Evolutionary conservation across 2,888 invertebrate genomes (phyloP), one percentile per base, ranked within the genome.

Genomic region (Scrobipalpa atriplicella): DNA sequence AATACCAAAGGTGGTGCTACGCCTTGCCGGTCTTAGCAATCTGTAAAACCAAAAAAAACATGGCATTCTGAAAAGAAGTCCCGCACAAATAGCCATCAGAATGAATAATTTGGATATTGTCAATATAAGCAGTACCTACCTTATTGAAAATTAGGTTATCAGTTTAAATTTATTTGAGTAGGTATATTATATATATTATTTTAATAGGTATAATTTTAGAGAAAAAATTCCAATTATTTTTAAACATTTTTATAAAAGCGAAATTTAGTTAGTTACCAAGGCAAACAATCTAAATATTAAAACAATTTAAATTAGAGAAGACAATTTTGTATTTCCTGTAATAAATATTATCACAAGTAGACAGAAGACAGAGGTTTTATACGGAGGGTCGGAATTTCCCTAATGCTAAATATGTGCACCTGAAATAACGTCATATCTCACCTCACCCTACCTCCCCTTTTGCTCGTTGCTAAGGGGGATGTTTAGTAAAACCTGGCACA

Each of bases 351-450:
- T n/a, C 47, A 47, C 47, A n/a, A 47, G n/a, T 29, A 29, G 41
- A 41, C 47, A 47, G n/a, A 21, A 56, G 54, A 21, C 21, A 11
- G 54, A 56, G 11, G 29, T 21, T 21, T 19, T 56, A 21, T 21
- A 21, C 54, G 54, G 54, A 56, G 54, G 54, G 54, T 19, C 21
- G 29, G 29, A 10, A 56, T 56, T 56, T 11, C 54, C 54, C 21
- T 56, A 21, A 56, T 52, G 16, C 52, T 56, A 47, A 47, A 47
- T n/a, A 47, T 16, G 47, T 47, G 47, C 47, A 47, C 47, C 47
- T 47, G 47, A 47, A 47, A 47, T 47, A 47, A 47, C 47, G 47
- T 47, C 47, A 16, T 47, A 47, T 16, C 16, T 47, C 47, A 47
- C n/a, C n/a, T 16, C 47, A 47, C 47, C 47, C 47, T n/a, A 47